Evolutionary conservation across 2,888 invertebrate genomes (phyloP).

Genomic region (Lordiphosa andalusiaca): DNA sequence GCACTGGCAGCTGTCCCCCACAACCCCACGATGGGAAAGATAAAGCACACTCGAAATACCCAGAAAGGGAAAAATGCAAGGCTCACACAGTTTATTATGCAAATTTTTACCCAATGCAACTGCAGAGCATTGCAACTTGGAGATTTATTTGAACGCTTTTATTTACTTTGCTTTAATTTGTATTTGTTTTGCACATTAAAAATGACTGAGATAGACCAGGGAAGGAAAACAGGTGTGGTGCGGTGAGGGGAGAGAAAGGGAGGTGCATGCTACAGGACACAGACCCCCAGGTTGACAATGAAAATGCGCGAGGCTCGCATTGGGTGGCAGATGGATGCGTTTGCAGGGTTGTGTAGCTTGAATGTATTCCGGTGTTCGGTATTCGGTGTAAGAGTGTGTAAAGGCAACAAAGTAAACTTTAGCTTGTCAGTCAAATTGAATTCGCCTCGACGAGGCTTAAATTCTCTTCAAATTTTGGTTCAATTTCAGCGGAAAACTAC

Average conservation of each 20-base stretch:
- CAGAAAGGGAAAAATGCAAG: constrained; percentile 2
- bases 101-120: background rate
- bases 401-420: constrained; percentile 36
- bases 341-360: background rate
- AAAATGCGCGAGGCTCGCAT: constrained; percentile 4
- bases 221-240: background rate
- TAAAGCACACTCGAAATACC: constrained; percentile 4
- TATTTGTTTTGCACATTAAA: constrained; percentile 63
- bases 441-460: background rate
- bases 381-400: background rate
- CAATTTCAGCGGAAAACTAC: too few species aligned
- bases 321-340: background rate
- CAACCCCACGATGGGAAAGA: background rate
- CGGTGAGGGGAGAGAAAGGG: background rate
- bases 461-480: background rate
- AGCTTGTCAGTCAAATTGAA: constrained; percentile 28
- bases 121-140: constrained; percentile 24
- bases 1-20: background rate
- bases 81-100: constrained; percentile 25
- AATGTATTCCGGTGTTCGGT: background rate
- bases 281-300: constrained; percentile 10
- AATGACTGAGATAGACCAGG: constrained; percentile 29
- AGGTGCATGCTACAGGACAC: background rate
- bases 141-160: constrained; percentile 48
- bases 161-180: constrained; percentile 65